Base-by-base conservation (phyloP, 2,888 invertebrate species). In the Tiliacea aurago region DNA sequence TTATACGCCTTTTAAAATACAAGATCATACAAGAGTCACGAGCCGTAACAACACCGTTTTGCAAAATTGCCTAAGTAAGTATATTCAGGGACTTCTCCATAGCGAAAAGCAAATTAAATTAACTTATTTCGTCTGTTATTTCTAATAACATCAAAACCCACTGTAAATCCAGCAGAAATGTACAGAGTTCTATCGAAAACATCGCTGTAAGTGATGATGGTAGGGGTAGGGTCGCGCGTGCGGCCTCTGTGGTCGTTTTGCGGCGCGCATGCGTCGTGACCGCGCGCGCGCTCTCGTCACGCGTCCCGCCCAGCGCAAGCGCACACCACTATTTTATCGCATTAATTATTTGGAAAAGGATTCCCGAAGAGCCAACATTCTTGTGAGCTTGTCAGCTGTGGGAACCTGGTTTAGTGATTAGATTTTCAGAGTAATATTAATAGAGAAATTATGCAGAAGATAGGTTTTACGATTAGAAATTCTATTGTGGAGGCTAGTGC, bases 341-440 rank as follows among this genome's bases (percentile, higher is more conserved):
- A 96, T 96, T 96, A 95, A 96, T 96, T 96, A 96, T 96, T 95
- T 95, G 93, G 92, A 95, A 94, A 95, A 95, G 94, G 94, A 94
- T 94, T 94, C 95, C 92, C 93, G 92, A 91, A 91, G 90, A 91
- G 90, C 90, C 87, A 88, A 90, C 93, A 93, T 94, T 94, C 94
- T 90, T 91, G 89, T 86, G 81, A 79, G 86, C 87, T 88, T 91
- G 93, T 93, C 92, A 91, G 92, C 90, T 93, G 92, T 93, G 93
- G 92, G 93, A 94, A 94, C 87, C 63, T 28, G 47, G 66, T 78
- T 73, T 63, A 77, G 55, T 81, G 71, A 81, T 84, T 80, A 67
- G 73, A 62, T 78, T 64, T 75, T 76, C 15, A 72, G 78, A 58
- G 70, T 78, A 28, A 59, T 66, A 70, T 67, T 78, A 59, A 81